Base-by-base conservation (phyloP, 2,888 invertebrate genomes). In the Resseliella maxima region DNA sequence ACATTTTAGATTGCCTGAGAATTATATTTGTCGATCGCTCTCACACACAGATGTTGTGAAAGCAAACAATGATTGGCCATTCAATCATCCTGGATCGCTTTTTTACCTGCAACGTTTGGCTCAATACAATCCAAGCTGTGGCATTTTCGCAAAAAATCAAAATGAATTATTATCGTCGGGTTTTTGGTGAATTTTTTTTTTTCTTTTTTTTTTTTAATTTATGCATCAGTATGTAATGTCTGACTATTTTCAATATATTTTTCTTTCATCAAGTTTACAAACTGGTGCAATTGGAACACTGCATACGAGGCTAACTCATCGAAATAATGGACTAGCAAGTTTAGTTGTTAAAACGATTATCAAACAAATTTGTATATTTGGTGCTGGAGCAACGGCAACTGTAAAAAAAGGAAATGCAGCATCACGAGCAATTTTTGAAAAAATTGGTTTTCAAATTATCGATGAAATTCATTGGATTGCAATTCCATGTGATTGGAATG, bases 281-380 rank as follows among this genome's bases (percentile, higher is more conserved):
- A 46, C 85, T 18, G 85, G 85, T 1, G 27, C 85, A 35, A 15
- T 85, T 46, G 85, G 85, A 41, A 85, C 8, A 1, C 18, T 85
- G 15, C 27, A 85, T 35, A 85, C 85, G 3, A 8, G 46, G 3
- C 27, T 50, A 0, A 21, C 21, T 0, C 46, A 85, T 27, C 45
- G 50, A 31, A 46, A 27, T 3, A 46, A 31, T 18, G 85, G 85
- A 12, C n/a, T 85, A 10, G 85, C 27, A 31, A 18, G 24, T 27
- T 41, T 21, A 3, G 50, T 46, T 2, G 46, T 18, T 1, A 46
- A 41, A 85, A 85, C 21, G 0, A 85, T 85, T 46, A 46, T n/a
- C 21, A 85, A 85, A 35, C 18, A 85, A 35, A 85, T 46, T 35
- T 46, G 85, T 15, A 31, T 46, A 27, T 8, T 10, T 21, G 85